phyloP scores from a whole-genome alignment of 2,113 vertebrate genomes.

The Falco punctatus region DNA sequence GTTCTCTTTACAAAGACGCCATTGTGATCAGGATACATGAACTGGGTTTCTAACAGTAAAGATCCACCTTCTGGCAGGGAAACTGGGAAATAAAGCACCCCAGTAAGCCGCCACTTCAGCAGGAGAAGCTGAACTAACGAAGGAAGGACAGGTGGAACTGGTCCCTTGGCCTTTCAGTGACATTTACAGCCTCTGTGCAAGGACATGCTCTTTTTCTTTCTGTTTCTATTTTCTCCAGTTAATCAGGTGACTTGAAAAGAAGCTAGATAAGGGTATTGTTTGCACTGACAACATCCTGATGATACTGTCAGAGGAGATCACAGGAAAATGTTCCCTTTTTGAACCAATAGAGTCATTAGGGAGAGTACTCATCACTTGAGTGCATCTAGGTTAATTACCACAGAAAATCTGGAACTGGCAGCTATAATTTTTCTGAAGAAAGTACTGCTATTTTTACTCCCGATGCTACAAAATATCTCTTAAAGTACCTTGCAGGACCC shows the following conservation, averaged over 20 bases:
- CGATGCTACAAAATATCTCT: constrained; percentile 34
- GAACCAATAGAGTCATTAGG: constrained; percentile 78
- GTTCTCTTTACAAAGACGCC: constrained; percentile 47
- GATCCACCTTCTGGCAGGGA: constrained; percentile 54
- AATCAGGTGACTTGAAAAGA: constrained; percentile 91
- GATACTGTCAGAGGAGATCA: constrained; percentile 84
- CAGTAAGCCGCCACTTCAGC: constrained; percentile 20
- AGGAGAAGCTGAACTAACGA: constrained; percentile 44
- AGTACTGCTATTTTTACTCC: constrained; percentile 61
- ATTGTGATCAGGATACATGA: constrained; percentile 41
- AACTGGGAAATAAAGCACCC: constrained; percentile 44
- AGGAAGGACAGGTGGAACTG: constrained; percentile 55
- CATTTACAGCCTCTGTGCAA: constrained; percentile 86
- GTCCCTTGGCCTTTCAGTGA: constrained; percentile 84
- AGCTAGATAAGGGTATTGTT: constrained; percentile 91
- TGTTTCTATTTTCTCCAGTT: constrained; percentile 85
- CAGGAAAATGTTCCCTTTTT: constrained; percentile 76
- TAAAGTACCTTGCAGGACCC: background rate
- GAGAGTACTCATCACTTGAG: constrained; percentile 77
- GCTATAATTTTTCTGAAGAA: constrained; percentile 66
- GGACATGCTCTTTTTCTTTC: constrained; percentile 87
- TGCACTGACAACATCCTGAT: constrained; percentile 86
- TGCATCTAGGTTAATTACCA: constrained; percentile 79
- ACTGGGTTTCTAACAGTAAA: constrained; percentile 59
- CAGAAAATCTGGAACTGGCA: constrained; percentile 60